Conservation (phyloP, 2,113 vertebrate genomes). For the Ornithorhynchus anatinus region DNA sequence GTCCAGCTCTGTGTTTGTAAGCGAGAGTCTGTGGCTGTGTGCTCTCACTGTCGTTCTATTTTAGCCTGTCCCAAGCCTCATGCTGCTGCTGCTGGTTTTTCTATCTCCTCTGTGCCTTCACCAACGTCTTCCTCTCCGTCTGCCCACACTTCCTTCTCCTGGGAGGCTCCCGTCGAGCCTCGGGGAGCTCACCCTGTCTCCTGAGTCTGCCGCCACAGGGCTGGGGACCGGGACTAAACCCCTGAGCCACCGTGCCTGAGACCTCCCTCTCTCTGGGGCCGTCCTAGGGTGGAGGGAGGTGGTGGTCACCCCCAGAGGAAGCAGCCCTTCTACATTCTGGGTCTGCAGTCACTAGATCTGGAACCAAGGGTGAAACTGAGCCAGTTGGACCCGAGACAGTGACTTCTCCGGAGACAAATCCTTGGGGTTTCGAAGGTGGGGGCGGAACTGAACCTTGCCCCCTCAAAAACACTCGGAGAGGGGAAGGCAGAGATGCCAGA, state of each 20-base stretch:
- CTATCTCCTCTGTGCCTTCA: background rate
- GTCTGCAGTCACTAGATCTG: too few relatives aligned
- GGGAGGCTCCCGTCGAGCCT: slow-evolving; percentile 40
- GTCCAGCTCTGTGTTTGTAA: slow-evolving; percentile 36
- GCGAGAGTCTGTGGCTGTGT: background rate
- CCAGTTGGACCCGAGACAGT: too few relatives aligned
- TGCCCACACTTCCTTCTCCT: slow-evolving; percentile 46
- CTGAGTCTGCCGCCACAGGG: background rate
- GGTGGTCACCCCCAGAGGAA: background rate
- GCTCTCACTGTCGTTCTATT: slow-evolving; percentile 18
- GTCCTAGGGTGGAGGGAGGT: background rate
- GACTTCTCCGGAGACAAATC: too few relatives aligned
- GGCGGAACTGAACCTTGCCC: too few relatives aligned
- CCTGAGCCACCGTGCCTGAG: background rate
- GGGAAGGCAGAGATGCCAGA: too few relatives aligned
- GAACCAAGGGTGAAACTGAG: too few relatives aligned
- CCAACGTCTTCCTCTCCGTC: slow-evolving; percentile 69
- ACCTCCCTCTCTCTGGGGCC: background rate
- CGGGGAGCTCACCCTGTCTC: background rate
- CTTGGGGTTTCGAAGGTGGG: too few relatives aligned
- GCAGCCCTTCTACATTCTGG: too few relatives aligned
- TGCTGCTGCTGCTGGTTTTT: slow-evolving; percentile 44
- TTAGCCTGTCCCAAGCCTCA: slow-evolving; percentile 56
- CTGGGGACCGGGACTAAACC: background rate
- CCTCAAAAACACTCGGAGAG: too few relatives aligned